These are phyloP conservation scores for Amblyjoppa proteus DNA, from an alignment of 2,888 invertebrate genomes.

Conservation along the genomic window DNA sequence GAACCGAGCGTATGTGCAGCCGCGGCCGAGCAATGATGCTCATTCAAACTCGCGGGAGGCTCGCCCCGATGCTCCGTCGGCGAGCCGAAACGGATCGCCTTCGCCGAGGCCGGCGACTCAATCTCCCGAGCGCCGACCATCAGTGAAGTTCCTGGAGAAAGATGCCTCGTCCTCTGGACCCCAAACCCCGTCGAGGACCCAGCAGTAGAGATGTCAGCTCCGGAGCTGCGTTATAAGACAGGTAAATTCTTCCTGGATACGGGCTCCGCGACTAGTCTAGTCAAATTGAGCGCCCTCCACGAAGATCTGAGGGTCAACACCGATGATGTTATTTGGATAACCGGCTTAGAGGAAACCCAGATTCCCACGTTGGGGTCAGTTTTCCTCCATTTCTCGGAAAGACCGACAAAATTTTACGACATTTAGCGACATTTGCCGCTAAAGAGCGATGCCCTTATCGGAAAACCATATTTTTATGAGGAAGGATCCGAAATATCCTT, in stretches of 20 bases:
- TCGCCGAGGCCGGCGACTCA: too few relatives aligned
- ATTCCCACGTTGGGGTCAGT: conserved; percentile 14
- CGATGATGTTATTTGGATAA: neutral
- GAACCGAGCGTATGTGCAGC: too few relatives aligned
- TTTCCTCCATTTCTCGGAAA: neutral
- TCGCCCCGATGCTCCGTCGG: too few relatives aligned
- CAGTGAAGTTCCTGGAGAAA: too few relatives aligned
- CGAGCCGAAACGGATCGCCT: too few relatives aligned
- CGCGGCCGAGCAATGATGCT: neutral
- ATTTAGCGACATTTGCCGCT: neutral
- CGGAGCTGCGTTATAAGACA: too few relatives aligned
- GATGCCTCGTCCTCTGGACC: too few relatives aligned
- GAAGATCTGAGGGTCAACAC: neutral
- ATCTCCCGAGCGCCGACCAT: too few relatives aligned
- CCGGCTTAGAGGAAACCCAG: conserved; percentile 2
- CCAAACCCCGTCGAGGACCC: too few relatives aligned
- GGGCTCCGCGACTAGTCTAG: conserved; percentile 21
- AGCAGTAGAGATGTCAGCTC: too few relatives aligned
- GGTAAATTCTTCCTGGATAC: neutral
- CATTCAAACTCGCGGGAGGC: neutral
- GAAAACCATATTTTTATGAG: conserved; percentile 1
- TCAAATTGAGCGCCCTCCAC: conserved; percentile 9
- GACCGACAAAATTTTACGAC: conserved; percentile 9
- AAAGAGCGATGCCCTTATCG: neutral
- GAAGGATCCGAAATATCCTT: neutral